Evolutionary conservation across 2,888 invertebrate species (phyloP), one percentile per base, ranked within the genome.

Genomic region (Scaptomyza caliginosa): DNA sequence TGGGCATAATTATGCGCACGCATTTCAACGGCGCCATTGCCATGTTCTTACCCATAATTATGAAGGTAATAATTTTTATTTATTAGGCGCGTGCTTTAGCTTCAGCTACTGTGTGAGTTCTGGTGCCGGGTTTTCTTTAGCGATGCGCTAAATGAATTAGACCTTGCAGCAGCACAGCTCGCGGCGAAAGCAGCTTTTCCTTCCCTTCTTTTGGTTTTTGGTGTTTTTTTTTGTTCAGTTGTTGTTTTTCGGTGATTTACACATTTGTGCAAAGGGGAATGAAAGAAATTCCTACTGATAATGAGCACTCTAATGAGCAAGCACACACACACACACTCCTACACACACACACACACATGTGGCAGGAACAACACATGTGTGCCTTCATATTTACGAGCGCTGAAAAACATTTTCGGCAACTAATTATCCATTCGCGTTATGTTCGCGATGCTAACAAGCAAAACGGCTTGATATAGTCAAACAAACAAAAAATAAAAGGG

Each of bases 41-140:
- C 82, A 87, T 84, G 83, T 84, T 84, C 80, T 76, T 77, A 51
- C 79, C 86, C 86, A 86, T 88, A 88, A 87, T 88, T 87, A 88
- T 82, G 87, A 84, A 89, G 88, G 88, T 88, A 89, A 88, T 88
- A 88, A 88, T 87, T 89, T 88, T 85, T 88, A 89, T 89, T 89
- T 89, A 89, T 87, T 88, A 89, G 84, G 76, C 88, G 79, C 82
- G 76, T 82, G 84, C 80, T 81, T 76, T 58, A 74, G 76, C 81
- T n/a, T n/a, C 86, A 81, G 70, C 66, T 73, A 19, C 10, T 21
- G 62, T 73, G 62, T 65, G 67, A 42, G 48, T 62, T 23, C 7
- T 8, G 26, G 59, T 56, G 67, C 46, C 45, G 63, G 60, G 58
- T 74, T 74, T 67, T 65, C 52, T 65, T 63, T 62, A 50, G 59